These are phyloP conservation scores for Rhinichthys klamathensis DNA, from an alignment of 2,113 vertebrate species.

Conservation along the genomic window DNA sequence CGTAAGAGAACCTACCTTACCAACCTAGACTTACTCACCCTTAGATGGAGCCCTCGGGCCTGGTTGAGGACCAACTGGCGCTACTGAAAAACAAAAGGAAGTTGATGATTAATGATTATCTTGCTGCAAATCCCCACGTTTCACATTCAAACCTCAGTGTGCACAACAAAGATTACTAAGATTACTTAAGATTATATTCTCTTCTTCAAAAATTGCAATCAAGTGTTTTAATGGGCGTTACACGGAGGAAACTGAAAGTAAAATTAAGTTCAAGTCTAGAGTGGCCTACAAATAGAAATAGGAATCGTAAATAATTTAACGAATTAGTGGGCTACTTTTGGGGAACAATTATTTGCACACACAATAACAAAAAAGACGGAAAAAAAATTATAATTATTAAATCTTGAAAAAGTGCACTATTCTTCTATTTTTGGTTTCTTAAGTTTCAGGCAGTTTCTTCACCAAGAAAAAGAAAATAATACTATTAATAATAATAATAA, in stretches of 20 bases:
- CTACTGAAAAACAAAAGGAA: constrained; percentile 4
- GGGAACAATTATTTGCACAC: background rate
- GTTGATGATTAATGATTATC: background rate
- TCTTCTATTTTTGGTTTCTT: no score
- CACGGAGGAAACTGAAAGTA: background rate
- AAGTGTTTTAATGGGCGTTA: background rate
- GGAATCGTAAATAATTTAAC: no score
- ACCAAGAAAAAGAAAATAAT: no score
- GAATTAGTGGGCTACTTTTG: background rate
- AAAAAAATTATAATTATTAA: no score
- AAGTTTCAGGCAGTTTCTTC: no score
- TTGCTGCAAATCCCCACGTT: background rate
- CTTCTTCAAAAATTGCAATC: background rate
- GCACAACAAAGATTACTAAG: background rate
- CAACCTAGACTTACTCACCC: background rate
- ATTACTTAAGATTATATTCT: background rate
- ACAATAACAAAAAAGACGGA: no score
- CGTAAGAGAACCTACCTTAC: no score
- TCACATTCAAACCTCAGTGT: background rate
- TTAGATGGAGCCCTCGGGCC: background rate
- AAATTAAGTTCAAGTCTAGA: background rate
- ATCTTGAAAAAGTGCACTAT: no score
- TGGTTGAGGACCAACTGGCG: background rate
- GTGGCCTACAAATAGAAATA: background rate
- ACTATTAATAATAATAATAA: no score